Base-by-base conservation (phyloP, 2,113 vertebrate species). In the Zeus faber region DNA sequence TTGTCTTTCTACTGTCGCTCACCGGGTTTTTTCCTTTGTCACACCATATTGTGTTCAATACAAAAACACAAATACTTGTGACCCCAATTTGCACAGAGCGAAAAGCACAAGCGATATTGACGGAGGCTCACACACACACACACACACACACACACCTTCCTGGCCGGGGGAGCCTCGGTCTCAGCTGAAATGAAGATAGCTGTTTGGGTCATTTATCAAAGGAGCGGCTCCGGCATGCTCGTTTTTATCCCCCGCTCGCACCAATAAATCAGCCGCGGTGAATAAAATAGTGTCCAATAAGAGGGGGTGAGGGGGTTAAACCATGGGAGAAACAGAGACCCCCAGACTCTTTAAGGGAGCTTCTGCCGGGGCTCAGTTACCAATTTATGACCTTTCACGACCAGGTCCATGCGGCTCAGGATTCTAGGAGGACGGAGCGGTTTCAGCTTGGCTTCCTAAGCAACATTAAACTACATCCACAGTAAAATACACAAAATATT, bases 191-290 rank as follows among this genome's bases (percentile, higher is more conserved):
- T 72, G 70, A 79, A 80, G 76, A 85, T 70, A 67, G 63, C 57
- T 49, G 65, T 44, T 54, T 39, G 37, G 77, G 64, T 77, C 77
- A 53, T 88, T 85, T 72, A 72, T 86, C 83, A 81, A 74, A 75
- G 58, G 43, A 49, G 31, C 22, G 68, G 63, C 69, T 63, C 67
- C 59, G 78, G 79, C 76, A 59, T 57, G 65, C 70, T 80, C 82
- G 79, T 87, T 87, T 87, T 84, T 86, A 76, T 81, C 72, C 74
- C 72, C 56, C 26, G 66, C 66, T 65, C 74, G 69, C 50, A 54
- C 69, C 72, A 79, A 85, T 91, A 89, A 90, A 91, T 89, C 84
- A 86, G 58, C 37, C n/a, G 40, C 18, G 33, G 49, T 71, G 80
- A 89, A 88, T 86, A 84, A 86, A 84, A 76, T 80, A 67, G 65